phyloP scores from a whole-genome alignment of 2,888 invertebrate species.

The Euzetes globulus region DNA sequence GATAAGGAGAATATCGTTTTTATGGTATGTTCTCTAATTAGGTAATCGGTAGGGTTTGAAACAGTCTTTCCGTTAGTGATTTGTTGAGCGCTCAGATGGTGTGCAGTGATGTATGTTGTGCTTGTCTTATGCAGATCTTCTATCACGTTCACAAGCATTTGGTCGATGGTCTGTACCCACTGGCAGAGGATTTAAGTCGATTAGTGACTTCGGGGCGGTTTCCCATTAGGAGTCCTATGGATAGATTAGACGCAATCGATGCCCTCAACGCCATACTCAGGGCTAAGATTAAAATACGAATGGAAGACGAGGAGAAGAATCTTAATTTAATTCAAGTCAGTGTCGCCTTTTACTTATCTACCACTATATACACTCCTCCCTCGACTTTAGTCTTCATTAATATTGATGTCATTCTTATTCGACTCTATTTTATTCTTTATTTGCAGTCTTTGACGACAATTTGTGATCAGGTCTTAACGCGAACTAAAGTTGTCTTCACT shows the following conservation, averaged over 20 bases:
- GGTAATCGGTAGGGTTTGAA: not conserved
- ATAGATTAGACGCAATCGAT: constrained; percentile 42
- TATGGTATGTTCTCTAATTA: not conserved
- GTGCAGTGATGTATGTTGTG: not conserved
- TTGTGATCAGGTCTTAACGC: constrained; percentile 41
- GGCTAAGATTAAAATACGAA: constrained; percentile 40
- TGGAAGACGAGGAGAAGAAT: constrained; percentile 40
- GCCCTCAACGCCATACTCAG: constrained; percentile 41
- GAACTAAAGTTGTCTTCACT: constrained; percentile 38
- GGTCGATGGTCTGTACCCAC: constrained; percentile 41
- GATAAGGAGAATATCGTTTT: not conserved
- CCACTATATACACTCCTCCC: constrained; percentile 2
- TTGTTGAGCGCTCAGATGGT: not conserved
- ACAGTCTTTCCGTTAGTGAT: not conserved
- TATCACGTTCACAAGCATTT: constrained; percentile 43
- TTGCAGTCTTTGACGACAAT: constrained; percentile 40
- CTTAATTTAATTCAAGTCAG: constrained; percentile 41
- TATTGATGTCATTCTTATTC: constrained; percentile 25
- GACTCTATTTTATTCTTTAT: constrained; percentile 33
- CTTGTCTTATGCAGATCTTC: constrained; percentile 36
- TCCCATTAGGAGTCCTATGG: constrained; percentile 42
- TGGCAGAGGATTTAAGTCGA: constrained; percentile 41
- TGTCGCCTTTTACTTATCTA: constrained; percentile 10
- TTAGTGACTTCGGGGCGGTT: constrained; percentile 32
- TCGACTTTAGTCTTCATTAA: constrained; percentile 17